Percentiles rank a stretch among this genome's conserved stretches.
Evolutionary conservation across 2,113 vertebrate genomes (phyloP).

Genomic region (Passer montanus): DNA sequence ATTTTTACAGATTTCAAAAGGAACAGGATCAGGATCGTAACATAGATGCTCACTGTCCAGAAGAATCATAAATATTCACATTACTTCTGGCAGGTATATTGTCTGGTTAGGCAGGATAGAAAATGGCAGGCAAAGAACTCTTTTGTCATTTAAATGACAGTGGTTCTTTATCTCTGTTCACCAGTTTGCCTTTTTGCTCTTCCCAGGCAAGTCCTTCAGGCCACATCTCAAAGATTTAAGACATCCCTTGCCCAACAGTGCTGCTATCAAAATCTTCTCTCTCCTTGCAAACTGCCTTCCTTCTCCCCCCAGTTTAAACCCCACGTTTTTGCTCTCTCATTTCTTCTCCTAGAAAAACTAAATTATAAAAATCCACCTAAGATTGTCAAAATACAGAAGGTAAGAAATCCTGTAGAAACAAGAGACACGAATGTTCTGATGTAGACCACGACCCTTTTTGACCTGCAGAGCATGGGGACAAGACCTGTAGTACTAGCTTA

Average conservation of each 20-base stretch:
- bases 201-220: not conserved
- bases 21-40: not conserved
- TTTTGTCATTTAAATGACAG: not conserved
- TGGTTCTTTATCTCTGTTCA: not conserved
- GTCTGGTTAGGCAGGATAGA: not conserved
- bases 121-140: not conserved
- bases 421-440: not conserved
- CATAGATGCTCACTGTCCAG: not conserved
- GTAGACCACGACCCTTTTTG: not conserved
- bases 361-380: not conserved
- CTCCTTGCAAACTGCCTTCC: not conserved
- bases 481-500: not conserved
- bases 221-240: not conserved
- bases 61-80: not conserved
- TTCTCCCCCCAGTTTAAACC: not conserved
- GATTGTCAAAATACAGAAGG: not conserved
- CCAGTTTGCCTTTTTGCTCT: not conserved
- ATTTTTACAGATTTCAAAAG: not conserved
- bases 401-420: not conserved
- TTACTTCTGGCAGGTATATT: not conserved
- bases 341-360: not conserved
- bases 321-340: not conserved
- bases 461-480: not conserved
- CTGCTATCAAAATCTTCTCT: not conserved
- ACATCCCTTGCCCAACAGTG: not conserved